Conservation (phyloP, 2,888 invertebrate species). For the Sarcophaga rosellei region DNA sequence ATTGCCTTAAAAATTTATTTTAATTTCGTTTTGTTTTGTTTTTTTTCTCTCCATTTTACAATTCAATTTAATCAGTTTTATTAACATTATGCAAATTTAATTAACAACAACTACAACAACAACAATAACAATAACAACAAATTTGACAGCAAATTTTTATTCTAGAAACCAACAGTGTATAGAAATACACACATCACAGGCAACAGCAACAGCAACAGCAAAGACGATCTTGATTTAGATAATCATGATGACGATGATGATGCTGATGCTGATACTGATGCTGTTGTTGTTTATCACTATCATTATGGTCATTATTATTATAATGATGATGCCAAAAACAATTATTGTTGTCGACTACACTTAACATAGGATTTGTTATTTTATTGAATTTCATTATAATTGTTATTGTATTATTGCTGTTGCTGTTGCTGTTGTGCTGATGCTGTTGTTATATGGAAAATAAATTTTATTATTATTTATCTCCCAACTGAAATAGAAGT, state of each 20-base stretch:
- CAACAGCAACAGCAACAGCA: no score
- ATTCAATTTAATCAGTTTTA: constrained; percentile 64
- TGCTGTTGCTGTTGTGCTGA: no score
- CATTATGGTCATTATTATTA: constrained; percentile 27
- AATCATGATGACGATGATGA: neutral
- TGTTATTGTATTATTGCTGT: neutral
- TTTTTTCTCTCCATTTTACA: constrained; percentile 17
- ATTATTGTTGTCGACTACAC: neutral
- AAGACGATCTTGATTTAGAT: neutral
- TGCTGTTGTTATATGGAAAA: neutral
- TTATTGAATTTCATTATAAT: constrained; percentile 33
- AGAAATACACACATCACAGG: no score
- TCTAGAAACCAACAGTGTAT: no score
- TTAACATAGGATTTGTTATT: neutral
- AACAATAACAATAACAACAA: neutral
- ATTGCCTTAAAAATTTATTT: constrained; percentile 53
- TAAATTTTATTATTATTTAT: neutral
- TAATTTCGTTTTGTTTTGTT: neutral
- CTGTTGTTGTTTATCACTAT: constrained; percentile 48
- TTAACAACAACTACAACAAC: constrained; percentile 55
- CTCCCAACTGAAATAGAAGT: neutral
- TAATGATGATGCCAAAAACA: neutral
- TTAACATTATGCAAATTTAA: constrained; percentile 68
- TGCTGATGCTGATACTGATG: constrained; percentile 33
- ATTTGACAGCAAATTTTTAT: neutral